Percentiles rank a stretch among this genome's conserved stretches.
Evolutionary conservation across 2,888 invertebrate genomes (phyloP).

Genomic region (Scrobipalpa atriplicella): DNA sequence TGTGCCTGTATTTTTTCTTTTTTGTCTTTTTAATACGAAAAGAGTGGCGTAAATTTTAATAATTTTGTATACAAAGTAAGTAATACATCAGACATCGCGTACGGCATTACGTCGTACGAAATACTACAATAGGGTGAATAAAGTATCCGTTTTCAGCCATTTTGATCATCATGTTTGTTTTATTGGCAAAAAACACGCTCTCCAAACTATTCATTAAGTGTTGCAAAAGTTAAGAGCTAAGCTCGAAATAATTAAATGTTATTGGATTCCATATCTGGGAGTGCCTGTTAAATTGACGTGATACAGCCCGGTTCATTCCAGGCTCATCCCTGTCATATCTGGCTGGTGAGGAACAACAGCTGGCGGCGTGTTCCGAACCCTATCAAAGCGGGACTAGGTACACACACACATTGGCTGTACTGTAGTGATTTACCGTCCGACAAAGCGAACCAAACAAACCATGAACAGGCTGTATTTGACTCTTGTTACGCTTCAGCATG

Average conservation of each 20-base stretch:
- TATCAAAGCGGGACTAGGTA: neutral
- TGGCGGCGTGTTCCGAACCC: constrained; percentile 4
- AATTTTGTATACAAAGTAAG: too few species aligned
- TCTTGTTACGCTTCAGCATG: neutral
- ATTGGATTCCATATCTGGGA: too few species aligned
- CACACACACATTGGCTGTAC: neutral
- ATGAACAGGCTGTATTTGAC: neutral
- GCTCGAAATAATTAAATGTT: neutral
- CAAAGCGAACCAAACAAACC: neutral
- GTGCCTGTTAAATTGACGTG: neutral
- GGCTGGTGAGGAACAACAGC: neutral
- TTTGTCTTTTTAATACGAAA: too few species aligned
- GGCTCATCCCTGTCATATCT: constrained; percentile 3
- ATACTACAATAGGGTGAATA: too few species aligned
- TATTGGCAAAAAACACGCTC: too few species aligned
- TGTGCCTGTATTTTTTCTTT: too few species aligned
- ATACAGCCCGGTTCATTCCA: neutral
- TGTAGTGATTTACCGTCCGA: neutral
- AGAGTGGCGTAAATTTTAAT: too few species aligned
- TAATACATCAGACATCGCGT: too few species aligned
- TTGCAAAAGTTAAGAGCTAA: neutral
- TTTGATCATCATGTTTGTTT: too few species aligned
- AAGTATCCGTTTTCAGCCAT: too few species aligned
- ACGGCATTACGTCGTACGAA: too few species aligned
- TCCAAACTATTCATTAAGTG: too few species aligned